A percentile compares a stretch with the other conserved stretches of the same genome.
phyloP scores from a whole-genome alignment of 2,888 invertebrate species.

The Trachelus troglodyta region DNA sequence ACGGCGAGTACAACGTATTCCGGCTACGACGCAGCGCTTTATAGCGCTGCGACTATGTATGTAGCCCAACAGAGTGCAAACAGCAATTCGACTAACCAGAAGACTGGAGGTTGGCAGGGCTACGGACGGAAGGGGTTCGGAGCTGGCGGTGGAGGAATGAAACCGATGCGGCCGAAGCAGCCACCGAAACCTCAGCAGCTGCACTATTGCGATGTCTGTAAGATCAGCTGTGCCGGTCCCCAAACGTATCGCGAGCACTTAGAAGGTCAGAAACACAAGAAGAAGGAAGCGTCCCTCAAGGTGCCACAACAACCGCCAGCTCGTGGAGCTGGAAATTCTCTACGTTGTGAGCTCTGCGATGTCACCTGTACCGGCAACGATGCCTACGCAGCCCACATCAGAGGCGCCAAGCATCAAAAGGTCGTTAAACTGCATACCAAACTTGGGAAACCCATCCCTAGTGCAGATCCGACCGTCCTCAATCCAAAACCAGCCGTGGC shows the following conservation, averaged over 20 bases:
- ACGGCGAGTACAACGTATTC: slow-evolving; percentile 79
- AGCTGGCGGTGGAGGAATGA: slow-evolving; percentile 65
- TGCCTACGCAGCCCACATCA: slow-evolving; percentile 97
- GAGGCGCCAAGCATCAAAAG: slow-evolving; percentile 98
- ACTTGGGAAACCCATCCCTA: slow-evolving; percentile 97
- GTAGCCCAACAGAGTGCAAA: slow-evolving; percentile 79
- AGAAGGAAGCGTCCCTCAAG: slow-evolving; percentile 91
- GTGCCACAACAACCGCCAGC: slow-evolving; percentile 69
- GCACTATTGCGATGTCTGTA: slow-evolving; percentile 99
- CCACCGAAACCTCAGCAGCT: slow-evolving; percentile 93
- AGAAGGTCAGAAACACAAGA: slow-evolving; percentile 99
- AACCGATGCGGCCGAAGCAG: slow-evolving; percentile 78
- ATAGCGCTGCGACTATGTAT: slow-evolving; percentile 95
- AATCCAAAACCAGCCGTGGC: slow-evolving; percentile 62
- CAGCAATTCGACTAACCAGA: slow-evolving; percentile 67
- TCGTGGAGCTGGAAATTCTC: slow-evolving; percentile 74
- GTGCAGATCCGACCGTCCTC: slow-evolving; percentile 92
- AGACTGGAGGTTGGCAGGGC: slow-evolving; percentile 72
- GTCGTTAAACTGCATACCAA: slow-evolving; percentile 96
- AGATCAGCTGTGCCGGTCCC: slow-evolving; percentile 96
- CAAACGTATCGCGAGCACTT: slow-evolving; percentile 96
- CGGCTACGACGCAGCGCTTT: slow-evolving; percentile 94
- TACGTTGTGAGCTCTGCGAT: slow-evolving; percentile 97
- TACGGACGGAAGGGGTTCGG: slow-evolving; percentile 73
- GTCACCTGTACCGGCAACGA: slow-evolving; percentile 99